Conservation (phyloP, 37 sponge, comb jelly and placozoan species). For the Agelas oroides region DNA sequence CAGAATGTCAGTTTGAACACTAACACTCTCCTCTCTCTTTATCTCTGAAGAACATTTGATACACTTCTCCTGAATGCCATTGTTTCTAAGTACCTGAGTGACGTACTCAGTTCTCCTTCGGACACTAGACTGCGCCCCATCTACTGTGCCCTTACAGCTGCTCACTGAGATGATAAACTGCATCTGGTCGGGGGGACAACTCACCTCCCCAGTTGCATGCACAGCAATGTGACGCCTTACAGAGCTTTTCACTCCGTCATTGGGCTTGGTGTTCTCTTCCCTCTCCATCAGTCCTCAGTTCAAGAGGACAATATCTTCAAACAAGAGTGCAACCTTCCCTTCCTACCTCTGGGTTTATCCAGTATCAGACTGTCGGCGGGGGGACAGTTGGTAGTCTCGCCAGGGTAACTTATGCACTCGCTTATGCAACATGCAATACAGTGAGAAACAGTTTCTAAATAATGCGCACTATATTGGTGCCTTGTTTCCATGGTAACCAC, state of each 20-base stretch:
- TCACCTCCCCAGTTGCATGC: conserved; percentile 43
- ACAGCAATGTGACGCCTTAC: conserved; percentile 45
- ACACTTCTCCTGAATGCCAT: conserved; percentile 40
- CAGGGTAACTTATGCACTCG: too few species aligned
- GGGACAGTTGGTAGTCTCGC: too few species aligned
- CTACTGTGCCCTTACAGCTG: conserved; percentile 58
- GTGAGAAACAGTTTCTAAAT: too few species aligned
- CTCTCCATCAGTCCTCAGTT: too few species aligned
- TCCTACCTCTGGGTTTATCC: too few species aligned
- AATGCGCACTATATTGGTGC: too few species aligned
- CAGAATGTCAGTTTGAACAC: conserved; percentile 39
- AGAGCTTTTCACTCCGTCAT: neutral
- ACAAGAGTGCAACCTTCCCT: too few species aligned
- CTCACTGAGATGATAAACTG: conserved; percentile 35
- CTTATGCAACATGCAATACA: too few species aligned
- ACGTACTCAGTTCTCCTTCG: conserved; percentile 76
- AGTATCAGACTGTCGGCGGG: too few species aligned
- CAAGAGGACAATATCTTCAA: too few species aligned
- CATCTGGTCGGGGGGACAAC: conserved; percentile 37
- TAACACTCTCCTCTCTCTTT: conserved; percentile 11
- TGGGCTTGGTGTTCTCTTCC: too few species aligned
- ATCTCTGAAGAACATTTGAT: conserved; percentile 45
- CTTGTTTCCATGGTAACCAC: too few species aligned
- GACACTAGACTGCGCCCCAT: conserved; percentile 70
- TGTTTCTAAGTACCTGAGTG: conserved; percentile 63